Base-by-base conservation (phyloP, 2,888 invertebrate species). In the Megalurothrips usitatus region DNA sequence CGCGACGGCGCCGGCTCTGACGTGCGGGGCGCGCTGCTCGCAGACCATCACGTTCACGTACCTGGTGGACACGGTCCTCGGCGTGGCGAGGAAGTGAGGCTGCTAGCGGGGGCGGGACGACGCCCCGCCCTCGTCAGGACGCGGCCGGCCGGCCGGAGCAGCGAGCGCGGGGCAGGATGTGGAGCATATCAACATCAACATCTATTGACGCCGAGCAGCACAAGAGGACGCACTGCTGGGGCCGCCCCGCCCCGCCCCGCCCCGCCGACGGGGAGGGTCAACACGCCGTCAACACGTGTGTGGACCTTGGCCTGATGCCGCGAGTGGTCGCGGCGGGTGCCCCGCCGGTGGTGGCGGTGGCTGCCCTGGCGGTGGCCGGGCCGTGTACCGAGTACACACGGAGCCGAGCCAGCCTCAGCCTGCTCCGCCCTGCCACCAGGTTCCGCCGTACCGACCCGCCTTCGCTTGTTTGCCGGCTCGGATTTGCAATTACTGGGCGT, bases 181-280 rank as follows among this genome's bases (percentile, higher is more conserved):
- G 12, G 68, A 75, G 68, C 68, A 75, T 52, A 52, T 75, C 68
- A 75, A 75, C 68, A 75, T 75, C 68, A 75, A 75, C 68, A 75
- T 75, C 68, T 75, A 75, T 75, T 26, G 68, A 75, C 23, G 68
- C 68, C 26, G 68, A 12, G 23, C 26, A 75, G 34, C 34, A 43
- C 34, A 43, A 43, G 34, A 43, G 34, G 34, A 75, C 34, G 34
- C 34, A 75, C 23, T 75, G 23, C 68, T 6, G 58, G 14, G 58
- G 10, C 11, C 26, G 68, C 26, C n/a, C 26, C 23, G 68, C 26
- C 68, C 52, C 14, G 52, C 52, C 26, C 11, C 26, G 68, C 26
- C n/a, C 26, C 23, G 68, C 26, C 68, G 68, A 26, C 68, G 26
- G 23, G 68, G 26, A 75, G 26, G 68, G 68, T 75, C 68, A 75